Evolutionary conservation across 2,797 vertebrate genomes (phyloP).

Genomic region (Hyperoplus lanceolatus): DNA sequence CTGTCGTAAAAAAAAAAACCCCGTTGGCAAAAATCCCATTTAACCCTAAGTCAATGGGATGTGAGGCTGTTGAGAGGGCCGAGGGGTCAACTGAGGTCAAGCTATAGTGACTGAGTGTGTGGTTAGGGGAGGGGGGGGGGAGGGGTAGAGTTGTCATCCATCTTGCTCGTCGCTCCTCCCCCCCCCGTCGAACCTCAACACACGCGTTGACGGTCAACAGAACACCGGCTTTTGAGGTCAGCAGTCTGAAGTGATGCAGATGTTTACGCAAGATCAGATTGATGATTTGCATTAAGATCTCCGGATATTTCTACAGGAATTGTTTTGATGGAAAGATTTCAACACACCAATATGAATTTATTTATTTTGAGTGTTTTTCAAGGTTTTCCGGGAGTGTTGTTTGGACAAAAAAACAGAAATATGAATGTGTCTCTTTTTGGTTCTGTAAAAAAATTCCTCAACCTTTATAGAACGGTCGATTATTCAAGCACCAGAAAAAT

Average conservation of each 20-base stretch:
- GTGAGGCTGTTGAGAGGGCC: conserved; percentile 79
- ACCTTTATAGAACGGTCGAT: no score
- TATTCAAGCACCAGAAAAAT: no score
- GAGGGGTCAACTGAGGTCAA: conserved; percentile 83
- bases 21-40: conserved; percentile 60
- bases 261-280: not conserved
- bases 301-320: not conserved
- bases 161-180: conserved; percentile 66
- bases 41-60: conserved; percentile 80
- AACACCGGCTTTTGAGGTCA: not conserved
- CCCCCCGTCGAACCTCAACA: conserved; percentile 51
- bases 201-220: conserved; percentile 51
- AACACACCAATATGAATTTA: not conserved
- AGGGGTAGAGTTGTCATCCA: conserved; percentile 59
- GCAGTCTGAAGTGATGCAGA: conserved; percentile 13
- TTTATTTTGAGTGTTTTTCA: not conserved
- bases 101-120: conserved; percentile 69
- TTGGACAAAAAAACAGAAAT: not conserved
- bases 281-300: not conserved
- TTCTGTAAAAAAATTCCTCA: no score
- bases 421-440: not conserved
- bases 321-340: not conserved
- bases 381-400: not conserved
- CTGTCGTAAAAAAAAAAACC: conserved; percentile 59
- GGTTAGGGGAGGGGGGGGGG: conserved; percentile 37